Percentiles rank a stretch among this genome's conserved stretches.
These are phyloP conservation scores for Drosophila mulleri DNA, from an alignment of 2,888 invertebrate genomes.

Conservation along the genomic window DNA sequence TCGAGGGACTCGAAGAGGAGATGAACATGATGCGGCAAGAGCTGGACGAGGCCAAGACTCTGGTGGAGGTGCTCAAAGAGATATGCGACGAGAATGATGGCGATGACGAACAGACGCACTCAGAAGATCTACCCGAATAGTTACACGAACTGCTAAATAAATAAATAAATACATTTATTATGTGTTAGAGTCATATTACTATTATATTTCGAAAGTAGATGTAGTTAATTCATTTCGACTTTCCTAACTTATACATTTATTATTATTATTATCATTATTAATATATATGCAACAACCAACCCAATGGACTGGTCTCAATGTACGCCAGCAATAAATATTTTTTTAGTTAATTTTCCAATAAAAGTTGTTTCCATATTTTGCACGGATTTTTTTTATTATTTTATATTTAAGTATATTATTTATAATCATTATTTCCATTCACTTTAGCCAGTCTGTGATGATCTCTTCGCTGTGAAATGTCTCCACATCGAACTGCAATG, in stretches of 20 bases:
- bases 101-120: constrained; percentile 77
- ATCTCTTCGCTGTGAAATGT: constrained; percentile 83
- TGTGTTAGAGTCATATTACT: constrained; percentile 39
- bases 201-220: constrained; percentile 53
- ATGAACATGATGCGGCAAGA: constrained; percentile 89
- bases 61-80: constrained; percentile 92
- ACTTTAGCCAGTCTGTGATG: constrained; percentile 82
- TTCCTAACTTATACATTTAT: constrained; percentile 36
- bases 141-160: constrained; percentile 30
- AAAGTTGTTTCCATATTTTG: constrained; percentile 38
- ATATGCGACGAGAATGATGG: constrained; percentile 87
- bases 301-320: constrained; percentile 58
- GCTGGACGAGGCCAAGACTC: constrained; percentile 90
- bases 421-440: neutral
- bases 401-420: no score
- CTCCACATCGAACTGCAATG: constrained; percentile 81
- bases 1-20: constrained; percentile 86
- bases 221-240: constrained; percentile 46
- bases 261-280: constrained; percentile 15
- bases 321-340: constrained; percentile 59
- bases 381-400: neutral
- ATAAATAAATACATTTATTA: constrained; percentile 41
- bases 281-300: constrained; percentile 22
- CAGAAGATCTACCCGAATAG: constrained; percentile 25
- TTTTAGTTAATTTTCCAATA: constrained; percentile 60